Evolutionary conservation across 2,113 vertebrate species (phyloP).

Genomic region (Aviceda subcristata): DNA sequence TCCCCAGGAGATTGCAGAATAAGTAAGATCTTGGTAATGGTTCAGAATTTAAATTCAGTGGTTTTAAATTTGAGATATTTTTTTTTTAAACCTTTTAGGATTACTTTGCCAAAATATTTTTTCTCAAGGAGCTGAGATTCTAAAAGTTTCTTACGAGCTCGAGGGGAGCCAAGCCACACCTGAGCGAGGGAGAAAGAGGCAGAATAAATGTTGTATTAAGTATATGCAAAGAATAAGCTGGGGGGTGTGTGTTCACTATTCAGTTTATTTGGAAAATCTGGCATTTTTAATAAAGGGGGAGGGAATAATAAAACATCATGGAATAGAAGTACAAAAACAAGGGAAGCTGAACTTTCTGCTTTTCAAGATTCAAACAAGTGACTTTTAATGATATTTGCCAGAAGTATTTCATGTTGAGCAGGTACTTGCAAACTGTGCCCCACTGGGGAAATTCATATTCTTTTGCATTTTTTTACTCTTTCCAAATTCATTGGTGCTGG

Average conservation of each 20-base stretch:
- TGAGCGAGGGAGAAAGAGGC: background rate
- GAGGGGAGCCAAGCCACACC: background rate
- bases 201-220: background rate
- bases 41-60: slow-evolving; percentile 40
- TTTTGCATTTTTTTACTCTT: background rate
- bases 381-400: background rate
- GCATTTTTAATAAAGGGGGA: background rate
- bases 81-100: background rate
- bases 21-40: slow-evolving; percentile 32
- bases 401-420: background rate
- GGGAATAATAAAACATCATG: rapidly evolving
- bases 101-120: slow-evolving; percentile 13
- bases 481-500: background rate
- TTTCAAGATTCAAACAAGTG: background rate
- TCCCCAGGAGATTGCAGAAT: slow-evolving; percentile 8
- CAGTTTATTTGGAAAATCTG: background rate
- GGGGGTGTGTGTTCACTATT: background rate
- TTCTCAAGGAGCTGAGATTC: background rate
- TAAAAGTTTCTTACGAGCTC: background rate
- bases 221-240: background rate
- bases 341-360: background rate
- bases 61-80: background rate
- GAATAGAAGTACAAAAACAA: background rate
- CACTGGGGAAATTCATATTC: rapidly evolving
- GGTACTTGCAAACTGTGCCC: background rate